Conservation (phyloP, 2,113 vertebrate genomes). For the Engystomops pustulosus region DNA sequence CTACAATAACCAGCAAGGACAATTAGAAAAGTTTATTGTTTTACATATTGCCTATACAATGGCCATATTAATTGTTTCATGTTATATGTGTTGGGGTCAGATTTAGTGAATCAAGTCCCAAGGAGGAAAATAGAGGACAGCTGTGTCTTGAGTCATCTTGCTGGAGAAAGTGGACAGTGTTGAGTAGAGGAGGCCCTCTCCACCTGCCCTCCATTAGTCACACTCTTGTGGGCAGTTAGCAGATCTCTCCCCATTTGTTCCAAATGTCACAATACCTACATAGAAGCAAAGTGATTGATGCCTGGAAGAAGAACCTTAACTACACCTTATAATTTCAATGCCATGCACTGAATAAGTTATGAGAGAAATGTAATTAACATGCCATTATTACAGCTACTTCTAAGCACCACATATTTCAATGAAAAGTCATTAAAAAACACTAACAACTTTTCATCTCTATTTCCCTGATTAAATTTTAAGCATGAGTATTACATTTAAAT, state of each 20-base stretch:
- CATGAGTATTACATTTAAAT: constrained; percentile 40
- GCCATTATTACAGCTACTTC: constrained; percentile 1
- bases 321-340: constrained; percentile 18
- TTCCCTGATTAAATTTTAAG: background rate
- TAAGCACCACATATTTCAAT: constrained; percentile 11
- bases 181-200: constrained; percentile 63
- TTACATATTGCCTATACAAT: constrained; percentile 64
- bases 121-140: constrained; percentile 63
- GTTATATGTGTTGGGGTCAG: constrained; percentile 72
- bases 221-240: constrained; percentile 56
- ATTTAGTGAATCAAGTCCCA: constrained; percentile 65
- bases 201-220: constrained; percentile 65
- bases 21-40: constrained; percentile 69
- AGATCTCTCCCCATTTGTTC: constrained; percentile 25
- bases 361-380: constrained; percentile 17
- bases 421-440: background rate
- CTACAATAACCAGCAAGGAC: constrained; percentile 64
- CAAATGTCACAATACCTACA: constrained; percentile 8
- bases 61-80: constrained; percentile 65
- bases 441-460: constrained; percentile 12
- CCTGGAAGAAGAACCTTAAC: background rate
- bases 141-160: constrained; percentile 65
- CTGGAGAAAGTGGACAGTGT: constrained; percentile 65
- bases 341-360: constrained; percentile 31
- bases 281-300: constrained; percentile 14